Conservation (phyloP, 2,888 invertebrate species). For the Drosophila monieri region DNA sequence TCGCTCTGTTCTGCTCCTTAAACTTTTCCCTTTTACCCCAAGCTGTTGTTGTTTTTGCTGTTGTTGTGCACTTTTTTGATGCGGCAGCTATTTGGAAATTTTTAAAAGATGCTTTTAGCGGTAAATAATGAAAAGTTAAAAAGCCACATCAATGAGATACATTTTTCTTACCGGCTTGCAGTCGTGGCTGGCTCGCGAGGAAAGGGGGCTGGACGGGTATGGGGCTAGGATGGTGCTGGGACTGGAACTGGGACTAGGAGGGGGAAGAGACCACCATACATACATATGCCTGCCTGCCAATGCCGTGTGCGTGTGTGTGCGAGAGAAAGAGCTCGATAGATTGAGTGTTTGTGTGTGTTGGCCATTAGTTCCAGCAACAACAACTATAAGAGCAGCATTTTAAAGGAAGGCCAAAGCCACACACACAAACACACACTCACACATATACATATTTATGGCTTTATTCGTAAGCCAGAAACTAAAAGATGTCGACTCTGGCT, state of each 20-base stretch:
- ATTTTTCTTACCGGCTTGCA: conserved; percentile 48
- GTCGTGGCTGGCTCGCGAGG: neutral
- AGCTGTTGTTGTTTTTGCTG: conserved; percentile 24
- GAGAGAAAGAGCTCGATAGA: neutral
- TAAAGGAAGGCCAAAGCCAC: neutral
- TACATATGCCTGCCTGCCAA: conserved; percentile 14
- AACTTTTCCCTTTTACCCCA: conserved; percentile 25
- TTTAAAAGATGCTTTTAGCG: conserved; percentile 84
- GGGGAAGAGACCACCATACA: neutral
- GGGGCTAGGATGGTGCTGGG: neutral
- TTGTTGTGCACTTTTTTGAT: conserved; percentile 49
- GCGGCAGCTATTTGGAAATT: conserved; percentile 78
- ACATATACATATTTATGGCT: conserved; percentile 22
- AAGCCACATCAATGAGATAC: conserved; percentile 84
- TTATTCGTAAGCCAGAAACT: conserved; percentile 26
- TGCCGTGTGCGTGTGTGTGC: neutral
- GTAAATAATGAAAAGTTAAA: conserved; percentile 85
- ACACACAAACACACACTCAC: neutral
- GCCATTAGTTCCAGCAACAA: conserved; percentile 7
- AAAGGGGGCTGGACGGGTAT: neutral
- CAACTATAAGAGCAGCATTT: conserved; percentile 38
- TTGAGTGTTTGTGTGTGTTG: conserved; percentile 25
- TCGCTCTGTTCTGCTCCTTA: conserved; percentile 12
- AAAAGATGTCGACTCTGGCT: conserved; percentile 31
- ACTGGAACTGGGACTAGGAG: too few species aligned